Percentiles rank a stretch among this genome's conserved stretches.
phyloP scores from a whole-genome alignment of 2,888 invertebrate species.

The Encarsia formosa region DNA sequence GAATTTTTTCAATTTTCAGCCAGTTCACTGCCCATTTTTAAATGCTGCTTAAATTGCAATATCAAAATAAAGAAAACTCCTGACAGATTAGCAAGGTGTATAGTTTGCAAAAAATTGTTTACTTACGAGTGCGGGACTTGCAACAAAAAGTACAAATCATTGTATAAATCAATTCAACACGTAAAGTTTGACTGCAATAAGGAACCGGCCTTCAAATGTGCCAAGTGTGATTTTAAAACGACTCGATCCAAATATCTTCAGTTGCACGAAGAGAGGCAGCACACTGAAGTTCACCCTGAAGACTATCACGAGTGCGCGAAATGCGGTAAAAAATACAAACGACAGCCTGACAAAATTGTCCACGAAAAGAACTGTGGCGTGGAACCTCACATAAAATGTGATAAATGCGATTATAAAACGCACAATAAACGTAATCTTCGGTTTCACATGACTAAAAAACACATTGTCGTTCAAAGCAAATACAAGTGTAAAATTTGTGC shows the following conservation, averaged over 20 bases:
- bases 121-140: no score
- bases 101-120: no score
- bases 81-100: no score
- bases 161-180: no score
- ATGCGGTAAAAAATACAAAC: neutral
- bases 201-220: neutral
- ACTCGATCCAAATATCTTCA: neutral
- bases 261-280: neutral
- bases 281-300: neutral
- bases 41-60: no score
- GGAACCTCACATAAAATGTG: neutral
- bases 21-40: no score
- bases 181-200: no score
- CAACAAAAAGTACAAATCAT: no score
- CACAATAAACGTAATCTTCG: neutral
- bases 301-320: neutral
- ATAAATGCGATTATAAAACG: neutral
- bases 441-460: neutral
- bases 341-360: neutral
- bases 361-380: neutral
- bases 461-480: neutral
- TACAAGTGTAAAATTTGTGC: neutral
- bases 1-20: no score
- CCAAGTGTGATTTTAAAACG: neutral
- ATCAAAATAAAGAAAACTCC: no score